These are phyloP conservation scores for Pseudochirops cupreus DNA, from an alignment of 2,797 vertebrate species.

Conservation along the genomic window DNA sequence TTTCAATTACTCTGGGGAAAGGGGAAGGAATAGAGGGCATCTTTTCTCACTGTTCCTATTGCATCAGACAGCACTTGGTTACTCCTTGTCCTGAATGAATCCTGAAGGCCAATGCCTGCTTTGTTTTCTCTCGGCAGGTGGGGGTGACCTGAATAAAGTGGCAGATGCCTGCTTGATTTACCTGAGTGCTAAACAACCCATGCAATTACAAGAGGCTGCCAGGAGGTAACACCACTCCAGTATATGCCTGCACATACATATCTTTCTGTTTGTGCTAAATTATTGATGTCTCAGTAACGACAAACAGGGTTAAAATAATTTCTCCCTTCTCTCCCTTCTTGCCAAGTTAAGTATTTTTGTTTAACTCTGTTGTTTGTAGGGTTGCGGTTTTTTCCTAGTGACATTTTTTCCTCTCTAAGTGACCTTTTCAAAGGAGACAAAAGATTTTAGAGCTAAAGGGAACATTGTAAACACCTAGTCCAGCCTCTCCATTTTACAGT, in stretches of 20 bases:
- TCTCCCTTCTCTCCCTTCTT: slow-evolving; percentile 39
- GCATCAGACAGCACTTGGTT: slow-evolving; percentile 41
- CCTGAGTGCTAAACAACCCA: slow-evolving; percentile 94
- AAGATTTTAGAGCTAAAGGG: neutral
- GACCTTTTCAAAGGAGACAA: slow-evolving; percentile 61
- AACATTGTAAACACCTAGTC: neutral
- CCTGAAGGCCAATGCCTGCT: slow-evolving; percentile 57
- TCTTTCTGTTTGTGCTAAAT: slow-evolving; percentile 75
- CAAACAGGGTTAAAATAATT: slow-evolving; percentile 26
- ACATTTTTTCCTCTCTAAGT: slow-evolving; percentile 51
- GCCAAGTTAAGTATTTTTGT: slow-evolving; percentile 70
- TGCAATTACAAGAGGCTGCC: slow-evolving; percentile 93
- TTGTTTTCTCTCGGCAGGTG: slow-evolving; percentile 87
- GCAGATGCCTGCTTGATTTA: slow-evolving; percentile 92
- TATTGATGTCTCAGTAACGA: slow-evolving; percentile 79
- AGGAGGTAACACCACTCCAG: slow-evolving; percentile 88
- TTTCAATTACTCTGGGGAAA: slow-evolving; percentile 41
- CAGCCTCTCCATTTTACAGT: neutral
- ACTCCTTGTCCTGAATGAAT: slow-evolving; percentile 53
- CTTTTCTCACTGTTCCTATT: slow-evolving; percentile 11
- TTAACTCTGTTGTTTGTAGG: slow-evolving; percentile 64
- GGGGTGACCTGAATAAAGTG: slow-evolving; percentile 92
- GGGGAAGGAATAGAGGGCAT: slow-evolving; percentile 36
- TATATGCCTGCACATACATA: slow-evolving; percentile 52
- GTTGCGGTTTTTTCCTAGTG: slow-evolving; percentile 60